These are phyloP conservation scores for Galeopterus variegatus DNA, from an alignment of 2,113 vertebrate species.

Conservation along the genomic window DNA sequence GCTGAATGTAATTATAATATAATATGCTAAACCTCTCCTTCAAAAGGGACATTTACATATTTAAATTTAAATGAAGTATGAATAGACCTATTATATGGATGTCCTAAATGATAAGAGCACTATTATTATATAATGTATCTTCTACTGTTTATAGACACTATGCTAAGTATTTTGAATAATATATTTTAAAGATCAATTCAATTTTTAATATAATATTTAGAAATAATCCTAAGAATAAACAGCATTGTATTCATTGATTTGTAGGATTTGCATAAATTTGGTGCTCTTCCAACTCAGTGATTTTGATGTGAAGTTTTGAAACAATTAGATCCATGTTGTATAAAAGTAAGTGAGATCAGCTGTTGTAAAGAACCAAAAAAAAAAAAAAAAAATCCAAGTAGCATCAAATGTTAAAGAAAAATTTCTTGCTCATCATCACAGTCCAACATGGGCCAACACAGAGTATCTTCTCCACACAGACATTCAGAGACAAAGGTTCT, in stretches of 20 bases:
- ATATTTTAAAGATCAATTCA: slow-evolving; percentile 49
- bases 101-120: slow-evolving; percentile 48
- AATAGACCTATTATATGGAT: slow-evolving; percentile 67
- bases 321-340: not conserved
- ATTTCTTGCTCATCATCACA: not conserved
- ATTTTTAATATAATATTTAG: slow-evolving; percentile 34
- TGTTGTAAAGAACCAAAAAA: not conserved
- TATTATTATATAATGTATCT: slow-evolving; percentile 66
- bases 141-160: slow-evolving; percentile 63
- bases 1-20: slow-evolving; percentile 64
- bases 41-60: slow-evolving; percentile 66
- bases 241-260: not conserved
- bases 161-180: slow-evolving; percentile 71
- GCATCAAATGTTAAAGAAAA: not conserved
- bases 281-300: not conserved
- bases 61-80: slow-evolving; percentile 73
- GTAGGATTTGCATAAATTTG: not conserved
- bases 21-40: slow-evolving; percentile 55
- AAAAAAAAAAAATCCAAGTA: not conserved
- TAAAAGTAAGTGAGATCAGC: not conserved
- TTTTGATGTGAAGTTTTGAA: slow-evolving; percentile 51
- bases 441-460: not conserved
- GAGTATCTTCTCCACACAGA: not conserved
- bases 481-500: not conserved
- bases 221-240: slow-evolving; percentile 47